Conservation (phyloP, 2,113 vertebrate species). For the Reinhardtius hippoglossoides region DNA sequence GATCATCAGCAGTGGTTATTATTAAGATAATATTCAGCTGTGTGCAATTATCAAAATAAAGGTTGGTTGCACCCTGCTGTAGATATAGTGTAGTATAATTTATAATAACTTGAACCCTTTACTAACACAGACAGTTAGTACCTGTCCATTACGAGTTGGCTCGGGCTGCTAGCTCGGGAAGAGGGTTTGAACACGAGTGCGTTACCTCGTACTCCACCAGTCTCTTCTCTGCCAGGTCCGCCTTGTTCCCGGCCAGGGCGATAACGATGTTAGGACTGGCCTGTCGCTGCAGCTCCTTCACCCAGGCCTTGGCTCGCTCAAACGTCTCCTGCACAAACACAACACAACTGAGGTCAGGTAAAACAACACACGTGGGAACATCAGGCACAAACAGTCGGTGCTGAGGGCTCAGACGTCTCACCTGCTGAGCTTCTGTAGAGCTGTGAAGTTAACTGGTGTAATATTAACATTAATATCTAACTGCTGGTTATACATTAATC, state of each 20-base stretch:
- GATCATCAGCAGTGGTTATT: neutral
- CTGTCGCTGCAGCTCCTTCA: slow-evolving; percentile 88
- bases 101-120: too few species aligned
- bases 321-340: slow-evolving; percentile 82
- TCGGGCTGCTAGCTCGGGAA: too few species aligned
- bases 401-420: too few species aligned
- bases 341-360: neutral
- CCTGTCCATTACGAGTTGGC: too few species aligned
- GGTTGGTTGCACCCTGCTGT: too few species aligned
- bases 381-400: neutral
- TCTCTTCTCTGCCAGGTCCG: slow-evolving; percentile 86
- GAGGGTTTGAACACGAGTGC: neutral
- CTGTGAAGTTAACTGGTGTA: too few species aligned
- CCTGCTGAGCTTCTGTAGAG: neutral
- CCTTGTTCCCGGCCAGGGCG: slow-evolving; percentile 87
- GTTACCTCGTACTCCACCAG: slow-evolving; percentile 87
- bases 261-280: slow-evolving; percentile 89
- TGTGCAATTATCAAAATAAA: too few species aligned
- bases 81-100: too few species aligned
- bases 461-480: too few species aligned
- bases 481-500: too few species aligned
- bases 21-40: too few species aligned
- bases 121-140: too few species aligned
- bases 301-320: slow-evolving; percentile 87
- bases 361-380: neutral